These are phyloP conservation scores for Sarcophaga subvicina DNA, from an alignment of 2,888 invertebrate genomes.

Conservation along the genomic window DNA sequence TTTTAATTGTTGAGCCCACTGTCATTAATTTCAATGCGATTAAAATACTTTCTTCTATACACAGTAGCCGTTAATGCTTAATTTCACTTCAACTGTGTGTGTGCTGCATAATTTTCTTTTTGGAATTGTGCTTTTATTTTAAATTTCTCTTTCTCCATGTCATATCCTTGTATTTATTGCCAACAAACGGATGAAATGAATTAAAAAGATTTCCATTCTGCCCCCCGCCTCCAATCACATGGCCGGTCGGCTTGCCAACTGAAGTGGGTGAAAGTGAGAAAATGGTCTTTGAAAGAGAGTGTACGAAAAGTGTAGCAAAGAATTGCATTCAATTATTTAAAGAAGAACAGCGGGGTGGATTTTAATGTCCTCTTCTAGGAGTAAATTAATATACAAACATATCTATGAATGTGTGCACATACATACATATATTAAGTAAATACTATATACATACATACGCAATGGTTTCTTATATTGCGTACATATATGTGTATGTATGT, in stretches of 20 bases:
- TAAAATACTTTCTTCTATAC: slow-evolving; percentile 6
- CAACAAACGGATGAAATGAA: slow-evolving; percentile 35
- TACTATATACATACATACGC: no score
- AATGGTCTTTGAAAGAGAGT: neutral
- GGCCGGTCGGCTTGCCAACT: neutral
- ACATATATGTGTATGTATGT: neutral
- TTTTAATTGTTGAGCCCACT: neutral
- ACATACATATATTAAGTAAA: no score
- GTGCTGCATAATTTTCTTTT: neutral
- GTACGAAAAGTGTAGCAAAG: slow-evolving; percentile 17
- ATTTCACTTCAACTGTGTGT: neutral
- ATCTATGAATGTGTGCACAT: no score
- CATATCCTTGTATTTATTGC: slow-evolving; percentile 50
- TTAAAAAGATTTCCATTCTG: slow-evolving; percentile 34
- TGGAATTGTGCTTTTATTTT: slow-evolving; percentile 15
- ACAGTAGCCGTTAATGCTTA: slow-evolving; percentile 7
- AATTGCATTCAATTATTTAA: slow-evolving; percentile 59
- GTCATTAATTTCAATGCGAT: slow-evolving; percentile 7
- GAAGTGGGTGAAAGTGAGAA: slow-evolving; percentile 13
- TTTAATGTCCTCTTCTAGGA: neutral
- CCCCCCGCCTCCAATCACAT: neutral
- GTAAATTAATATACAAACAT: no score
- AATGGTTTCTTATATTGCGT: neutral
- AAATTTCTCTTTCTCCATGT: slow-evolving; percentile 38
- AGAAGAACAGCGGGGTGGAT: neutral